phyloP scores from a whole-genome alignment of 1,140 invertebrate genomes.

The Drosophila pachea region DNA sequence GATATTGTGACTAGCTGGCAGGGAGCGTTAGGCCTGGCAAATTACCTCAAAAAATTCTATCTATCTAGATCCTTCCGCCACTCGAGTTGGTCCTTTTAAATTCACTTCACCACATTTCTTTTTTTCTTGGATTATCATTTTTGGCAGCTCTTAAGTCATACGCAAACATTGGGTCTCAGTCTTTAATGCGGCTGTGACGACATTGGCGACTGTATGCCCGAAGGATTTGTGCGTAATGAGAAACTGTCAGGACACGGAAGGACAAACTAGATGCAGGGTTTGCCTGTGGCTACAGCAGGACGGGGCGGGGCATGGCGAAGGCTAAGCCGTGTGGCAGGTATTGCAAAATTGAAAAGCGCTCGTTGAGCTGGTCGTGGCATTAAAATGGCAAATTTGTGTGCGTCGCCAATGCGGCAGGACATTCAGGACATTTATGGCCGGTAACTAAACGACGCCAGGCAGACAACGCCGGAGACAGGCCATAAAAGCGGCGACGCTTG shows the following conservation, averaged over 20 bases:
- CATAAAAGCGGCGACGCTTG: constrained; percentile 69
- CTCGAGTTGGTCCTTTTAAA: background rate
- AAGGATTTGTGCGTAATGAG: constrained; percentile 77
- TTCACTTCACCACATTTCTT: background rate
- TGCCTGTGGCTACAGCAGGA: background rate
- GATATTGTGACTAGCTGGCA: too few relatives aligned
- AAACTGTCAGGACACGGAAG: constrained; percentile 57
- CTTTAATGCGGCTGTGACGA: constrained; percentile 45
- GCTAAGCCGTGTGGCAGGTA: constrained; percentile 62
- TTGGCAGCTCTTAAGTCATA: constrained; percentile 23
- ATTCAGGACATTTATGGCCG: constrained; percentile 70
- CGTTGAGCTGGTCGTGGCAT: constrained; percentile 49
- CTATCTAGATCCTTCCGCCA: background rate
- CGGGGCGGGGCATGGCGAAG: constrained; percentile 1
- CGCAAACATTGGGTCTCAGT: constrained; percentile 40
- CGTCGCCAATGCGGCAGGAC: constrained; percentile 51
- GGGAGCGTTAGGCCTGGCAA: background rate
- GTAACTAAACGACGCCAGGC: constrained; percentile 58
- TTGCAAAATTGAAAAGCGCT: constrained; percentile 68
- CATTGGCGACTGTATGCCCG: constrained; percentile 59
- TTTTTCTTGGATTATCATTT: constrained; percentile 12
- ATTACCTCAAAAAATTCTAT: background rate
- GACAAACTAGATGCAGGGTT: background rate
- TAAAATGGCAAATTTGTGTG: constrained; percentile 76
- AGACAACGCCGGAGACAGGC: constrained; percentile 51